These are phyloP conservation scores for Xenopus petersii DNA, from an alignment of 2,797 vertebrate genomes.

Conservation along the genomic window DNA sequence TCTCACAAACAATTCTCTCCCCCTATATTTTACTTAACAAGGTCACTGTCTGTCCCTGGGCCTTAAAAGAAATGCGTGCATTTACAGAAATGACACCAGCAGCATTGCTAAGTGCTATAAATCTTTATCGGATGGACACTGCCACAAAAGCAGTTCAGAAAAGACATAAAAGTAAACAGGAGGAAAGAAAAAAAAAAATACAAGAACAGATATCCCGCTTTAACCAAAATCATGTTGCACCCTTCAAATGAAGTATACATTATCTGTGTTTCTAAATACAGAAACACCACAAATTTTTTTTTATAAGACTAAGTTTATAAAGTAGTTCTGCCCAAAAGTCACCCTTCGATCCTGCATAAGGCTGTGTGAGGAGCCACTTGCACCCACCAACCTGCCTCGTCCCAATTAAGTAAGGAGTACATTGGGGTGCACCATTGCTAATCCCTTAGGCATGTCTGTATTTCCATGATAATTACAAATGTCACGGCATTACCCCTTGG, in stretches of 20 bases:
- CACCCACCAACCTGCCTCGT: constrained; percentile 17
- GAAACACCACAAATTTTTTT: constrained; percentile 85
- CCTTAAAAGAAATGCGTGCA: constrained; percentile 76
- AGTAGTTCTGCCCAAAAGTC: constrained; percentile 7
- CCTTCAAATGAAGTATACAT: constrained; percentile 84
- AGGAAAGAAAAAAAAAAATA: constrained; percentile 57
- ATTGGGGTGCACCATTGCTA: constrained; percentile 6
- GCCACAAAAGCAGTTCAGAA: constrained; percentile 78
- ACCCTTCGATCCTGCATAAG: neutral
- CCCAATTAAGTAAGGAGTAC: neutral
- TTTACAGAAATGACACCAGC: constrained; percentile 81
- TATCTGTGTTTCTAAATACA: constrained; percentile 84
- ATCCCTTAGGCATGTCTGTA: constrained; percentile 80
- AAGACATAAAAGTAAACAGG: constrained; percentile 72
- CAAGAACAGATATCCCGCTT: constrained; percentile 73
- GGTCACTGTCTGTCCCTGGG: constrained; percentile 54
- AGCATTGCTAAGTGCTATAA: constrained; percentile 82
- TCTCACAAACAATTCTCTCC: neutral
- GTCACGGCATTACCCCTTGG: constrained; percentile 59
- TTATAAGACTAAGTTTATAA: constrained; percentile 83
- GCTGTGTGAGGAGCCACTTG: neutral
- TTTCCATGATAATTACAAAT: constrained; percentile 19
- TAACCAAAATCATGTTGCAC: constrained; percentile 68
- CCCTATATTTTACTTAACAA: neutral
- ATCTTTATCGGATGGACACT: constrained; percentile 79